Evolutionary conservation across 1,140 invertebrate species (phyloP), one percentile per base, ranked within the genome.

Genomic region (Metaphire vulgaris): DNA sequence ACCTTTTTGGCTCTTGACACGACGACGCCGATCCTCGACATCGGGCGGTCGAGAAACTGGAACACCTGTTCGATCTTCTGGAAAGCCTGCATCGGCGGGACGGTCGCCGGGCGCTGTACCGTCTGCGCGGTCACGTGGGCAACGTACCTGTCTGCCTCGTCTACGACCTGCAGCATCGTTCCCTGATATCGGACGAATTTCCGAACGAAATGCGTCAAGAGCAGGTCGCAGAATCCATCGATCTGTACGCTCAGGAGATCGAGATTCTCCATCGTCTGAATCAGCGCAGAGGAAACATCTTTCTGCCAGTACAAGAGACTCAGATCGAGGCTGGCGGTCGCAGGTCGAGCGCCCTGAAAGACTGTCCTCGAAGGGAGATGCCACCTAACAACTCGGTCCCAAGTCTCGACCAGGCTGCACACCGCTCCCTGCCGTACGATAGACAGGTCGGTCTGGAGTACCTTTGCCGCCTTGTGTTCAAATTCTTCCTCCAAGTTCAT

Each of bases 101-200:
- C 41, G 6, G 41, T 56, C 21, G 41, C 21, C 21, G 41, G 6
- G 6, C 41, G 41, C 41, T 56, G 6, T 12, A 21, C 6, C 41
- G 41, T 12, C 6, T 21, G 41, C 41, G 41, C 21, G 6, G 41
- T 56, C 6, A 56, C 21, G 41, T 56, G 41, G 41, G 21, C 41
- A 6, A 56, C 21, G 41, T 56, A 56, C 21, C 41, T 56, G 41
- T 56, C 41, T 6, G 41, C 6, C 41, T 56, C 41, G 6, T 56
- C 41, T 6, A 56, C 41, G 41, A 56, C 21, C 21, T 56, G 41
- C 41, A 56, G 21, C 6, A 56, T 6, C 21, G 41, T 56, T 6
- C 41, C 91, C 87, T 82, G 26, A 34, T 81, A 34, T 6, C 66
- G 74, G 14, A 83, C 71, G 29, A 83, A 73, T 1, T 80, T 78